These are phyloP conservation scores for Eupithecia inturbata DNA, from an alignment of 2,888 invertebrate genomes.

Conservation along the genomic window DNA sequence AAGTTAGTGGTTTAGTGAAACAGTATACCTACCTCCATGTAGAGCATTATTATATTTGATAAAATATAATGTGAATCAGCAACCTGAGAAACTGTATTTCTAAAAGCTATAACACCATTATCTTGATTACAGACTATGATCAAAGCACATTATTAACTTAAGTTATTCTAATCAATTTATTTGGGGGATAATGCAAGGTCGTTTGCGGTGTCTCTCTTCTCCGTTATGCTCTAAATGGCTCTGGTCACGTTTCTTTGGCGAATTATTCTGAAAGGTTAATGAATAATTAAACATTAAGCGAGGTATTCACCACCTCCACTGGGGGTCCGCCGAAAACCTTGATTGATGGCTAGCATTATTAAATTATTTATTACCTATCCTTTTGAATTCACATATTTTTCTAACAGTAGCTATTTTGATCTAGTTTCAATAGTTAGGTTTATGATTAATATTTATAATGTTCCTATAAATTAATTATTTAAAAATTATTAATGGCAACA, in stretches of 20 bases:
- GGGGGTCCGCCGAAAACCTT: neutral
- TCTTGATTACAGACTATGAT: conserved; percentile 61
- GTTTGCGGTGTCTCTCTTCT: conserved; percentile 84
- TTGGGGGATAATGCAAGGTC: conserved; percentile 82
- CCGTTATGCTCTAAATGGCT: conserved; percentile 83
- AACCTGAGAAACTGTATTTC: neutral
- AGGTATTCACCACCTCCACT: neutral
- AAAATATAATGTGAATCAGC: conserved; percentile 2
- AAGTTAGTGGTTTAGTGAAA: neutral
- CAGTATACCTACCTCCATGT: neutral
- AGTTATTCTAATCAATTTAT: conserved; percentile 64
- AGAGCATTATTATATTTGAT: neutral
- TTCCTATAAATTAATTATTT: no score
- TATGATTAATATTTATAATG: no score
- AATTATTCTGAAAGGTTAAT: conserved; percentile 73
- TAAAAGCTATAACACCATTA: neutral
- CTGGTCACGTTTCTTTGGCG: conserved; percentile 86
- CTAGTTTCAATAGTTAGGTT: no score
- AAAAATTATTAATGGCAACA: no score
- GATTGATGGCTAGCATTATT: neutral
- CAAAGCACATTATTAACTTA: conserved; percentile 63
- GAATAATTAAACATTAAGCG: neutral
- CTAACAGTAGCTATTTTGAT: no score
- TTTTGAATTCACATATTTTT: no score
- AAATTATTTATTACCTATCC: no score